phyloP scores from a whole-genome alignment of 2,888 invertebrate genomes.

The Kryphioiulus occultus region DNA sequence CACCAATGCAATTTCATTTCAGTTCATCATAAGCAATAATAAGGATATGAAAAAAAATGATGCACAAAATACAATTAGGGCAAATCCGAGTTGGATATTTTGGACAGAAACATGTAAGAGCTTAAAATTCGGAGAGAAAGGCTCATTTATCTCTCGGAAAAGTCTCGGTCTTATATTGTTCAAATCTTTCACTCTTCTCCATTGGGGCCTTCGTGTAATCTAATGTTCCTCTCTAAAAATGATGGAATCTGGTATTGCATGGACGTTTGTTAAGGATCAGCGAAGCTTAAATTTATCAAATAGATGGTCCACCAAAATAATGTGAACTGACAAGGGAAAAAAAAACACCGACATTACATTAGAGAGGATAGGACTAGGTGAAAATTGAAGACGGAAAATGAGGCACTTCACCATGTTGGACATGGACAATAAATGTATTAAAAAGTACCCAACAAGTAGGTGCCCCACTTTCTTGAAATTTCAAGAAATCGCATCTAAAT shows the following conservation, averaged over 20 bases:
- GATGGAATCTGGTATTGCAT: slow-evolving; percentile 6
- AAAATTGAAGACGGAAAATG: neutral
- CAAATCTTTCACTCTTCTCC: neutral
- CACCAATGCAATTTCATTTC: slow-evolving; percentile 13
- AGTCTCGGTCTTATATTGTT: neutral
- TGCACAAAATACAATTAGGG: neutral
- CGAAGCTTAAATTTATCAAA: slow-evolving; percentile 2
- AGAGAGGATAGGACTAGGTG: slow-evolving; percentile 5
- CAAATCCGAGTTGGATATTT: slow-evolving; percentile 18
- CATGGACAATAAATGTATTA: too few relatives aligned
- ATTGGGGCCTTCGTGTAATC: neutral
- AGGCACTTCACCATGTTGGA: too few relatives aligned
- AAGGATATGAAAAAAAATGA: neutral
- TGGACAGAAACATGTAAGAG: neutral
- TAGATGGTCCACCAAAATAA: slow-evolving; percentile 2
- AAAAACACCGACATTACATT: neutral
- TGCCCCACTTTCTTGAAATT: too few relatives aligned
- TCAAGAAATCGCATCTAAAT: too few relatives aligned
- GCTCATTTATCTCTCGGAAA: neutral
- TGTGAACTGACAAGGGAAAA: neutral
- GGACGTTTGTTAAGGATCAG: slow-evolving; percentile 23
- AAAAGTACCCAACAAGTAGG: too few relatives aligned
- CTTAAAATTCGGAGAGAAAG: neutral
- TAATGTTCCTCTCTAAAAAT: neutral
- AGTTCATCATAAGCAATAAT: slow-evolving; percentile 12